Percentiles rank a stretch among this genome's conserved stretches.
These are phyloP conservation scores for Turdus rufiventris DNA, from an alignment of 2,113 vertebrate genomes.

Conservation along the genomic window DNA sequence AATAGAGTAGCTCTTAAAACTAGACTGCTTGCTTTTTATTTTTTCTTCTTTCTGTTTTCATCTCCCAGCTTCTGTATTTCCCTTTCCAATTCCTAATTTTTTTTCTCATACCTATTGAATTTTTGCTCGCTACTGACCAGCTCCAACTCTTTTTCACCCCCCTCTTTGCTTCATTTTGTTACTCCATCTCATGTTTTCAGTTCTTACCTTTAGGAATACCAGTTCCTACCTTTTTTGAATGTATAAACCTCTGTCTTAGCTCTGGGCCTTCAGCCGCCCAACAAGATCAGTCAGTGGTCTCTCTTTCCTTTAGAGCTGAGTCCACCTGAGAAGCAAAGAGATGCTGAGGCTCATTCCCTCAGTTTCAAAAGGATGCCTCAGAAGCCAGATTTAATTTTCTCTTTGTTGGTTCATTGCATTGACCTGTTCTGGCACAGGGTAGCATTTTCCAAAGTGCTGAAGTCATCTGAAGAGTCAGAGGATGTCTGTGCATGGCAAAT, in stretches of 20 bases:
- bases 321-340: not conserved
- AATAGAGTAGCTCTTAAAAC: not conserved
- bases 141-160: rapidly evolving
- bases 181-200: not conserved
- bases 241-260: not conserved
- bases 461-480: not conserved
- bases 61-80: not conserved
- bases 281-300: not conserved
- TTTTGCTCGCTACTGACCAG: not conserved
- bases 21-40: not conserved
- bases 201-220: not conserved
- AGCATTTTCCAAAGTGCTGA: not conserved
- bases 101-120: not conserved
- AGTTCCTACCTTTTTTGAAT: not conserved
- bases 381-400: not conserved
- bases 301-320: not conserved
- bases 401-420: not conserved
- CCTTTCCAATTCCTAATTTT: not conserved
- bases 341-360: not conserved
- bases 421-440: not conserved
- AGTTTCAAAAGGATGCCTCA: not conserved
- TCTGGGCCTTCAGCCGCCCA: not conserved
- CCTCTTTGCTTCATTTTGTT: not conserved
- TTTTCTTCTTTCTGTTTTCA: not conserved
- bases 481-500: not conserved